These are phyloP conservation scores for Drosophila setosimentum DNA, from an alignment of 2,888 invertebrate species.

Conservation along the genomic window DNA sequence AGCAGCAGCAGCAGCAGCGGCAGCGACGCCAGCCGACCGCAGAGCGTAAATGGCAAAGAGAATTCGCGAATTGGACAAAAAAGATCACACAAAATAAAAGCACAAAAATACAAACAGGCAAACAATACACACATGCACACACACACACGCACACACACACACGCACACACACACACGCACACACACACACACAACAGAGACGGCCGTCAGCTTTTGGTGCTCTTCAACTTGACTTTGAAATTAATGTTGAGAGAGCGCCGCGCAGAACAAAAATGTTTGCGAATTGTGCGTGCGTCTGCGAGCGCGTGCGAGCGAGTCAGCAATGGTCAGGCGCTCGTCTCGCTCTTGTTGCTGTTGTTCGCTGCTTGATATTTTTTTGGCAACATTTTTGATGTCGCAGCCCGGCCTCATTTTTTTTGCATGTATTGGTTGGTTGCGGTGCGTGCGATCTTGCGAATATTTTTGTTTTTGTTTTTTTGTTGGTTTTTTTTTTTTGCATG, in stretches of 20 bases:
- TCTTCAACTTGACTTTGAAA: conserved; percentile 80
- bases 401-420: conserved; percentile 33
- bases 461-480: not conserved
- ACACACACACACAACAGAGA: conserved; percentile 9
- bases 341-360: not conserved
- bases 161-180: not conserved
- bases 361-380: conserved; percentile 54
- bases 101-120: not conserved
- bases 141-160: too few species aligned
- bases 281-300: conserved; percentile 35
- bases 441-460: conserved; percentile 45
- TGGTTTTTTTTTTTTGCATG: conserved; percentile 7
- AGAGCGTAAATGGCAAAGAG: conserved; percentile 48
- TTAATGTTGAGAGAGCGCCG: conserved; percentile 64
- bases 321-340: not conserved
- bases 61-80: conserved; percentile 63
- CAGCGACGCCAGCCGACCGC: conserved; percentile 1
- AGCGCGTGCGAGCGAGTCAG: conserved; percentile 3
- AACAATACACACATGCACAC: conserved; percentile 2
- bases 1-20: conserved; percentile 1
- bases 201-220: conserved; percentile 45
- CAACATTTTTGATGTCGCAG: conserved; percentile 58
- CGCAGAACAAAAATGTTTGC: conserved; percentile 33
- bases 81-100: conserved; percentile 55
- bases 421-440: conserved; percentile 20